These are phyloP conservation scores for Podarcis muralis DNA, from an alignment of 2,113 vertebrate species.

Conservation along the genomic window DNA sequence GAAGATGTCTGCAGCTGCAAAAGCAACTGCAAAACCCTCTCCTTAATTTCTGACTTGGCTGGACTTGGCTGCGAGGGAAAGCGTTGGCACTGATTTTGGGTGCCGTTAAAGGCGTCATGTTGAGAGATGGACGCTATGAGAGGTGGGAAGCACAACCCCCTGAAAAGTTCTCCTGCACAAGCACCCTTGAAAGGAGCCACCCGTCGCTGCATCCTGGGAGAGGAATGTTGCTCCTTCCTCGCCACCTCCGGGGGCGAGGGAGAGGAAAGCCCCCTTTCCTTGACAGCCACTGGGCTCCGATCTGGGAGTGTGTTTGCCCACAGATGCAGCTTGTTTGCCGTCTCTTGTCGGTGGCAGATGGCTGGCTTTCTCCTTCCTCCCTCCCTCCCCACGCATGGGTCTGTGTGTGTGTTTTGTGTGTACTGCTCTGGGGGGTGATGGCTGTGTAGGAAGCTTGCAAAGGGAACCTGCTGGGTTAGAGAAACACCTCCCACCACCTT, in stretches of 20 bases:
- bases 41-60: neutral
- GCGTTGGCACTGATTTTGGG: neutral
- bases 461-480: neutral
- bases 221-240: neutral
- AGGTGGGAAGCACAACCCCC: too few relatives aligned
- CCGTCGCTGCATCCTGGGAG: neutral
- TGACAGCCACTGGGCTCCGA: neutral
- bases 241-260: neutral
- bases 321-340: slow-evolving; percentile 13
- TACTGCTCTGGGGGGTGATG: neutral
- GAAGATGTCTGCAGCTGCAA: neutral
- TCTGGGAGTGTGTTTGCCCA: slow-evolving; percentile 16
- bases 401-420: neutral
- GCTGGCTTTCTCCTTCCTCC: neutral
- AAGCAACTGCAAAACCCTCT: neutral
- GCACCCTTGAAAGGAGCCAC: neutral
- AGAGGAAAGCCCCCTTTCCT: neutral
- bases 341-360: slow-evolving; percentile 15
- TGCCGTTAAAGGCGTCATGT: neutral
- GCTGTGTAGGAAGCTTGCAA: too few relatives aligned
- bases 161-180: neutral
- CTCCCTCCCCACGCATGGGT: neutral
- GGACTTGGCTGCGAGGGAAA: neutral
- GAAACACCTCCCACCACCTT: neutral
- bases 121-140: neutral